A percentile compares a stretch with the other conserved stretches of the same genome.
Conservation (phyloP, 2,113 vertebrate species). For the Silurus glanis region DNA sequence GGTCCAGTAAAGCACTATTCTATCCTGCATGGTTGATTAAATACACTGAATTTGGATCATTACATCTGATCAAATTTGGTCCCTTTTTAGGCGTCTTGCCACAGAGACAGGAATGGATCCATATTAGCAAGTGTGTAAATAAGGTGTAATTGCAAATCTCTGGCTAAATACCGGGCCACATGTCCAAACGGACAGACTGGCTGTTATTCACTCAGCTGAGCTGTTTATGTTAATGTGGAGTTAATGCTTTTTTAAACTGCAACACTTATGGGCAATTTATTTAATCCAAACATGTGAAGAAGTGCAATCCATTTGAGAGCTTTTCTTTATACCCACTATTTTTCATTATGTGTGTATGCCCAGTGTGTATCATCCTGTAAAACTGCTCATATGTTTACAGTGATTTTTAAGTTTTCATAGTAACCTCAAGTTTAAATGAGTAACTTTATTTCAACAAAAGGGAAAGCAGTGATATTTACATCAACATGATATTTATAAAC, state of each 20-base stretch:
- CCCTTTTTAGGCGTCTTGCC: conserved; percentile 8
- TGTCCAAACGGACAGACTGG: conserved; percentile 41
- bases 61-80: conserved; percentile 36
- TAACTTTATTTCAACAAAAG: conserved; percentile 9
- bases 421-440: conserved; percentile 16
- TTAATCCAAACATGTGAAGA: conserved; percentile 40
- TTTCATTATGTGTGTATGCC: conserved; percentile 27
- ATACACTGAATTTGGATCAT: conserved; percentile 46
- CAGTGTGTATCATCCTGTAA: conserved; percentile 13
- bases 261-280: conserved; percentile 42
- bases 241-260: conserved; percentile 49
- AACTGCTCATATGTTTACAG: not conserved
- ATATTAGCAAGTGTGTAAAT: conserved; percentile 45
- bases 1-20: conserved; percentile 31
- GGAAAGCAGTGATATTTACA: not conserved
- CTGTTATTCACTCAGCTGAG: conserved; percentile 40
- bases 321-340: conserved; percentile 25
- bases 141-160: conserved; percentile 50
- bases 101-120: conserved; percentile 31
- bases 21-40: conserved; percentile 36
- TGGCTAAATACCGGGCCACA: conserved; percentile 41
- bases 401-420: conserved; percentile 19
- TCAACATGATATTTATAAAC: conserved; percentile 17
- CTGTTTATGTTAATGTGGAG: conserved; percentile 46
- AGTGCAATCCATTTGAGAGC: conserved; percentile 34